Conservation (phyloP, 2,888 invertebrate genomes). For the Salticus scenicus region DNA sequence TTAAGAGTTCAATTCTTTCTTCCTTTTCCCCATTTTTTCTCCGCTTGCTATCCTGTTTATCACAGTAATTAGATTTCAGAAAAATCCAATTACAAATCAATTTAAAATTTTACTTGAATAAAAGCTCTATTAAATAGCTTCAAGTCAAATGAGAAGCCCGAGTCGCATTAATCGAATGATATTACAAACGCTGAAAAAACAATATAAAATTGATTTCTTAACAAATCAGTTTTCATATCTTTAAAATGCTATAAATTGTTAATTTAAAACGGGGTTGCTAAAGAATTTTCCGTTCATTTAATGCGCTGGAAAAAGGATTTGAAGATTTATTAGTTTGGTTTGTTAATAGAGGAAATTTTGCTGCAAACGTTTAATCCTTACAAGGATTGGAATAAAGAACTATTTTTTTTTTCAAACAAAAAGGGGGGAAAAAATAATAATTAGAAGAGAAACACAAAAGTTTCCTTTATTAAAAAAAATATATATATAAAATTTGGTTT, state of each 20-base stretch:
- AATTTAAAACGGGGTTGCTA: not conserved
- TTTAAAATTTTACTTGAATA: not conserved
- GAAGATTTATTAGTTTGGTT: too few relatives aligned
- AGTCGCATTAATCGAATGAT: not conserved
- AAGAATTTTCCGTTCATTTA: not conserved
- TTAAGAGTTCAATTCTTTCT: not conserved
- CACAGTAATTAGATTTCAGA: not conserved
- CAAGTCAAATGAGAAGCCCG: not conserved
- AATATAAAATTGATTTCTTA: not conserved
- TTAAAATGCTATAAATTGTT: not conserved
- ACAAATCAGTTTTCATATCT: not conserved
- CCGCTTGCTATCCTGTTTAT: not conserved
- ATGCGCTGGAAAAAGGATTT: too few relatives aligned
- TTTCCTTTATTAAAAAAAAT: too few relatives aligned
- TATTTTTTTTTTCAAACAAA: too few relatives aligned
- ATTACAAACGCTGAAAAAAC: not conserved
- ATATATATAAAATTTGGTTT: too few relatives aligned
- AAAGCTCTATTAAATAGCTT: not conserved
- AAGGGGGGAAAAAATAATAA: too few relatives aligned
- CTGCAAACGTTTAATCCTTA: too few relatives aligned
- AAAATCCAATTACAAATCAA: constrained; percentile 12
- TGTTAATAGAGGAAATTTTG: too few relatives aligned
- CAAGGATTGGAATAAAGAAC: too few relatives aligned
- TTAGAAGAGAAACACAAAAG: too few relatives aligned
- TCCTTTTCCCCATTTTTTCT: not conserved